Conservation (phyloP, 2,113 vertebrate genomes). For the Pipa parva region DNA sequence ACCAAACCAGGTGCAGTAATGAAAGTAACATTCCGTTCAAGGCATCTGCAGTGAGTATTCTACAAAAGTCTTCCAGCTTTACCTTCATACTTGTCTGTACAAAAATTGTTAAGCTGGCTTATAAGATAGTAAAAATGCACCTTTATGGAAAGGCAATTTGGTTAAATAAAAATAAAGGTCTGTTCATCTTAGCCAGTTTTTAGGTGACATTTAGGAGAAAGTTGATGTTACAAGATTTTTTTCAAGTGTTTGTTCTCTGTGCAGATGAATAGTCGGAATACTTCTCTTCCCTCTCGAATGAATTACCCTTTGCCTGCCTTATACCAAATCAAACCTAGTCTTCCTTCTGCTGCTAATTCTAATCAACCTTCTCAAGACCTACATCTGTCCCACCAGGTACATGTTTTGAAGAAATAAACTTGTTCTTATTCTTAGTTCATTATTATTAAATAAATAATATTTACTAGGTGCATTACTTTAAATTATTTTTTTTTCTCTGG, state of each 20-base stretch:
- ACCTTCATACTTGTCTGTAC: too few species aligned
- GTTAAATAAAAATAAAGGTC: too few species aligned
- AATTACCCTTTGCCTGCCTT: slow-evolving; percentile 65
- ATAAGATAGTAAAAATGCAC: too few species aligned
- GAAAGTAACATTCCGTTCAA: slow-evolving; percentile 48
- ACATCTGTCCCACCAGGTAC: neutral
- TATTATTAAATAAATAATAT: neutral
- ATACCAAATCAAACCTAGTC: slow-evolving; percentile 59
- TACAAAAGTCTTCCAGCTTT: neutral
- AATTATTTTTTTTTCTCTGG: too few species aligned
- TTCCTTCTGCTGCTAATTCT: slow-evolving; percentile 47
- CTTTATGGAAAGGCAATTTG: too few species aligned
- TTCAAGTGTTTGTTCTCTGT: slow-evolving; percentile 38
- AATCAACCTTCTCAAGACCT: slow-evolving; percentile 41
- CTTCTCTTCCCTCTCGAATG: slow-evolving; percentile 55
- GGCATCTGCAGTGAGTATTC: slow-evolving; percentile 59
- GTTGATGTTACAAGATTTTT: too few species aligned
- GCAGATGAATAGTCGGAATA: slow-evolving; percentile 63
- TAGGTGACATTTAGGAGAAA: too few species aligned
- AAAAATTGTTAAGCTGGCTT: too few species aligned
- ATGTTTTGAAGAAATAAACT: too few species aligned
- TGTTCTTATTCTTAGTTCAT: neutral
- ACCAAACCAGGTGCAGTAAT: slow-evolving; percentile 67
- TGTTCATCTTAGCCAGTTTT: too few species aligned
- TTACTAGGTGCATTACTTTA: too few species aligned